Base-by-base conservation (phyloP, 2,113 vertebrate species). In the Emydocephalus ijimae region DNA sequence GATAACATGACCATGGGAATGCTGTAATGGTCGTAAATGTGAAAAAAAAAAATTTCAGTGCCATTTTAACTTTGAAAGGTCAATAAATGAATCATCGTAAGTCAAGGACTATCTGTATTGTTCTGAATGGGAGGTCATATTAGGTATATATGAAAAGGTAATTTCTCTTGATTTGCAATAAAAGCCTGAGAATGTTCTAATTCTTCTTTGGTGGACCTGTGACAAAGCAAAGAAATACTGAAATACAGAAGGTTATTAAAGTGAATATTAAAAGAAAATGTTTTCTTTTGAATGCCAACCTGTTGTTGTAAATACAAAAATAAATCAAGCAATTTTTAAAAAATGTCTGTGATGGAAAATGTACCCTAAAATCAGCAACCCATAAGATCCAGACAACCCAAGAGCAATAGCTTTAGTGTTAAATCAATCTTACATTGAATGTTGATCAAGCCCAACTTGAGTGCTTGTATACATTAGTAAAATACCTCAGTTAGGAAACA, bases 141-240 rank as follows among this genome's bases (percentile, higher is more conserved):
- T 52, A 48, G 23, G 56, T 87, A 34, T 55, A 21, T 56, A 48
- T 69, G 55, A 26, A 85, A 91, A 89, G 85, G 85, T 90, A 59
- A 92, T 91, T 92, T 89, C 54, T 26, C 9, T 89, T 48, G 43
- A 85, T 92, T 92, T 94, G 43, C 45, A 74, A 23, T 90, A 59
- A 92, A 81, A 87, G 43, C 50, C 89, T 81, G 29, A 50, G 86
- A 94, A 64, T 88, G 48, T 11, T 3, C 64, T 55, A 43, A 26
- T 69, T 69, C 64, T 69, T 34, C 64, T n/a, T 64, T n/a, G 29
- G 29, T 69, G 29, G 64, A 69, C 29, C 64, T 34, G 64, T 34
- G 64, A 69, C 29, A 34, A n/a, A 69, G n/a, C 12, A 69, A 69
- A 69, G 64, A 34, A 69, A 69, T 34, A 34, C 29, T 69, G 12